Evolutionary conservation across 1,140 invertebrate species (phyloP), one percentile per base, ranked within the genome.

Genomic region (Heliothis subflexa): DNA sequence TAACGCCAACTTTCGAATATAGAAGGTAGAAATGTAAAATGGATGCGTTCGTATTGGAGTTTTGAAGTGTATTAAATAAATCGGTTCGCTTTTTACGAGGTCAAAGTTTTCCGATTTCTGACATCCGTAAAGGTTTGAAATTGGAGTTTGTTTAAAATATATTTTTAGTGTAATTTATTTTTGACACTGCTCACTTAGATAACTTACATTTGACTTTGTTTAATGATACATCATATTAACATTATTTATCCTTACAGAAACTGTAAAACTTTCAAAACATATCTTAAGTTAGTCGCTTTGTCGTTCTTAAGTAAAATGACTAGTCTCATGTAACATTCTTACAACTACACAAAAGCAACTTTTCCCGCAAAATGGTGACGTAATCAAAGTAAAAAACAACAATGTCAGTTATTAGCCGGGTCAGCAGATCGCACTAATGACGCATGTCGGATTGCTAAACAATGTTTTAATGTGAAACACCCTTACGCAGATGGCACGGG

Each of bases 401-500:
- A 62, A 64, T 66, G 74, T 77, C 74, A 77, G 68, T 81, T 86
- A 88, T 87, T 84, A 83, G 40, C 18, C 78, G 50, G 83, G 80
- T 91, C 88, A 91, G 87, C 89, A 83, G 73, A 85, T 87, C 84
- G 84, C 78, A 78, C 80, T 89, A 92, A 92, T 88, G 89, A 90
- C 89, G 84, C 83, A 83, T 85, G 88, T 86, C 87, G 85, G 86
- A 85, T 84, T 82, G 81, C 87, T 89, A 89, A 93, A 93, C 91
- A 93, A 93, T 91, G 91, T 89, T 92, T 91, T 92, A 90, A 93
- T 91, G 91, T 83, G 81, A 86, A 92, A 88, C 90, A 88, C 89
- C 88, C 89, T 93, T 89, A 91, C 89, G 86, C 88, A 86, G 89
- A 90, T 89, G 89, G 88, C 78, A 78, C 81, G 84, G 85, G 83